Evolutionary conservation across 1,140 invertebrate genomes (phyloP), one percentile per base, ranked within the genome.

Genomic region (Adelges cooleyi): DNA sequence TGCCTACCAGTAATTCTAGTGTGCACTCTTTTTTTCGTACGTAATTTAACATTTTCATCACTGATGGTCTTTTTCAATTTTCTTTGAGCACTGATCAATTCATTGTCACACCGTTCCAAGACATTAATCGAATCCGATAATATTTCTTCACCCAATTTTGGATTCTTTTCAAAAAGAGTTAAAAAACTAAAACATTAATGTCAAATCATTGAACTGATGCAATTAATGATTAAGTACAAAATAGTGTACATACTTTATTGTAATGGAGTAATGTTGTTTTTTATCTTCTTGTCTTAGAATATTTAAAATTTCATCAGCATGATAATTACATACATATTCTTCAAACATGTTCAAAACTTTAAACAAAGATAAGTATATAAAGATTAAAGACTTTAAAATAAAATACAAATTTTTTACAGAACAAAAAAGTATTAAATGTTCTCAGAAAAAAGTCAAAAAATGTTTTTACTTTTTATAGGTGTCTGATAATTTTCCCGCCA

Each of bases 21-120:
- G 75, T 83, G 83, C 66, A 89, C 79, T 75, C 84, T 84, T 62
- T 71, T 73, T 74, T 90, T 90, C 5, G 86, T 67, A 42, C 66
- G 71, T 33, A 71, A 72, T 65, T 73, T 72, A 38, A 69, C 25
- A 40, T 71, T 56, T 4, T 72, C 48, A 49, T 73, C 72, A 71
- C 79, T 74, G 25, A 74, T 67, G 53, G 74, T 67, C 66, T 79
- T 74, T 54, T 77, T 71, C n/a, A 87, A 70, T 66, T 76, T 71
- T 71, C 79, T 75, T 71, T 87, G 83, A 22, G 80, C 82, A 69
- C 77, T 73, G 18, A 83, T 71, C 15, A 83, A 77, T 66, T 82
- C 81, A 65, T 77, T 71, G 72, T 89, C 80, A 73, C 84, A 86
- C 13, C 80, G 62, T 66, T 81, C 78, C 66, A 86, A 73, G 59